Conservation (phyloP, 2,797 vertebrate genomes). For the Liasis olivaceus region DNA sequence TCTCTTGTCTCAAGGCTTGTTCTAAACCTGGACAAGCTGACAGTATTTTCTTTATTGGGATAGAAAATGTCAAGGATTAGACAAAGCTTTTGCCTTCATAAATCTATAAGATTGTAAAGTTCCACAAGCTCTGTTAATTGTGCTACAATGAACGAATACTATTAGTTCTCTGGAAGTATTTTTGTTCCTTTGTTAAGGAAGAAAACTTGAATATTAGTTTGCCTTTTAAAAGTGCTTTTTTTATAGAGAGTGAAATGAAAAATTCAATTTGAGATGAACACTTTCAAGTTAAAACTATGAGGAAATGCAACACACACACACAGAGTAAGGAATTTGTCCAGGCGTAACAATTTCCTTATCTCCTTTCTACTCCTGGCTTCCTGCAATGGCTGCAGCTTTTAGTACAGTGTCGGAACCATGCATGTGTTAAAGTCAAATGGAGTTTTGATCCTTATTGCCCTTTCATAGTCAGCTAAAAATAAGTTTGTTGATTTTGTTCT, state of each 20-base stretch:
- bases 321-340: neutral
- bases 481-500: conserved; percentile 53
- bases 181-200: conserved; percentile 17
- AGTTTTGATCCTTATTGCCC: conserved; percentile 6
- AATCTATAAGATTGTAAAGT: neutral
- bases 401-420: conserved; percentile 32
- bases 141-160: neutral
- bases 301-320: neutral
- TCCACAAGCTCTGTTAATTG: neutral
- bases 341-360: conserved; percentile 37
- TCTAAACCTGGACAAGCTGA: neutral
- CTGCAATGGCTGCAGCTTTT: conserved; percentile 43
- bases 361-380: conserved; percentile 50
- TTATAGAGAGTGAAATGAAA: neutral
- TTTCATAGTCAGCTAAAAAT: conserved; percentile 47
- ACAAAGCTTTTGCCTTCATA: neutral
- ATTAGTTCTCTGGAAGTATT: neutral
- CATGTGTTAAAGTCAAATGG: conserved; percentile 23
- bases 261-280: neutral
- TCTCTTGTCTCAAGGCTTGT: neutral
- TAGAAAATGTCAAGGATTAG: neutral
- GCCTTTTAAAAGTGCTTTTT: conserved; percentile 3
- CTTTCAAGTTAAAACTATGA: conserved; percentile 15
- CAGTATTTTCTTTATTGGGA: neutral
- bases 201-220: neutral